Base-by-base conservation (phyloP, 2,888 invertebrate species). In the Julus scandinavius region DNA sequence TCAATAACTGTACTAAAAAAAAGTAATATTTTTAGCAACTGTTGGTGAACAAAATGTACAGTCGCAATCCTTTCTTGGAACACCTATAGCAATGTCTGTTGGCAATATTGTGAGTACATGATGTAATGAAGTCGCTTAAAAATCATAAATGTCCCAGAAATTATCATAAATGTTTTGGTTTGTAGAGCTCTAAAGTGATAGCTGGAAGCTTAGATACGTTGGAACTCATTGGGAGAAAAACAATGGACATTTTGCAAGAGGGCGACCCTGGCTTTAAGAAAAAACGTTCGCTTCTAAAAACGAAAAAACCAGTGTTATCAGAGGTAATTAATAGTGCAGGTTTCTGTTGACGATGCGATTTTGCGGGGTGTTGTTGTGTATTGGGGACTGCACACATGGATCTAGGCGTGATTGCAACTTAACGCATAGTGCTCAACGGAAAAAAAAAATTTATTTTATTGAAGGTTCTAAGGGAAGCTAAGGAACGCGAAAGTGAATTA, bases 151-250 rank as follows among this genome's bases (percentile, higher is more conserved):
- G 29, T 29, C 29, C 29, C 29, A 29, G 1, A 29, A 29, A 29
- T 29, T 29, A 29, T 29, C 29, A 89, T 87, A 29, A 29, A 29
- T 29, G 0, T 88, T 86, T 86, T 89, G 84, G 80, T 85, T 89
- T 89, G 2, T 40, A 90, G 90, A 89, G 90, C n/a, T 89, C 89
- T 3, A 90, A 95, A 93, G 96, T 97, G 0, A 94, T 97, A 90
- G 94, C 95, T 20, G 96, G 96, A 0, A 96, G 97, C 38, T 93
- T 97, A 41, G 98, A 97, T 91, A 98, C 98, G 0, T 93, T 98
- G 86, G 98, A 98, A 92, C 96, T 96, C 0, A 96, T 98, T 90
- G 98, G 98, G 9, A 98, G 98, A 92, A 98, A 98, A 92, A 98
- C 98, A 0, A 97, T 98, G 95, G 96, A 97, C 91, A 97, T 97